These are phyloP conservation scores for Stenodema calcarata DNA, from an alignment of 2,888 invertebrate species.

Conservation along the genomic window DNA sequence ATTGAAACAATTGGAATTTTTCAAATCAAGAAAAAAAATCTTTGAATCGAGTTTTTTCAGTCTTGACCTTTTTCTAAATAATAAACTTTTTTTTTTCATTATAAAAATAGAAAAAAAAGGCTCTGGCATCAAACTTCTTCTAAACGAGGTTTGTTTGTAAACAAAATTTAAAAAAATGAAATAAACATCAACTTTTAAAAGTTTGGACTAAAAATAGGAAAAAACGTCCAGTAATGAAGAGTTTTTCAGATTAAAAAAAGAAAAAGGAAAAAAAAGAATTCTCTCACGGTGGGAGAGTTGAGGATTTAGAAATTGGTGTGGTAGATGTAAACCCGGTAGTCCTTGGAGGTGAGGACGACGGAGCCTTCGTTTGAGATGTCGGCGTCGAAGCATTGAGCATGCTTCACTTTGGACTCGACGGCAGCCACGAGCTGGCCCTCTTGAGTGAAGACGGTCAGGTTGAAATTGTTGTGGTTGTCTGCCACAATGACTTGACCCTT, in stretches of 20 bases:
- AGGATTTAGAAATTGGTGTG: conserved; percentile 33
- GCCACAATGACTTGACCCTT: conserved; percentile 97
- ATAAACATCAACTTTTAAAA: neutral
- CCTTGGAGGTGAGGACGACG: conserved; percentile 98
- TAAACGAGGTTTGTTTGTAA: neutral
- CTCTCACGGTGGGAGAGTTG: neutral
- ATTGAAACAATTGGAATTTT: conserved; percentile 14
- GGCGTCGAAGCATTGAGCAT: conserved; percentile 99
- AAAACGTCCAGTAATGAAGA: neutral
- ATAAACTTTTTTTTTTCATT: neutral
- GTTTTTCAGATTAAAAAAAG: neutral
- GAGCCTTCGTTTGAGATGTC: conserved; percentile 98
- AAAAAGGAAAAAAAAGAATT: no score
- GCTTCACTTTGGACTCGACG: conserved; percentile 97
- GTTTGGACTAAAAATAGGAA: neutral
- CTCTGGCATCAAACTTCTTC: neutral
- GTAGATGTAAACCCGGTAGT: conserved; percentile 98
- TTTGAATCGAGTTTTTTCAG: conserved; percentile 3
- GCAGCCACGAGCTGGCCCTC: conserved; percentile 97
- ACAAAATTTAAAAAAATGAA: neutral
- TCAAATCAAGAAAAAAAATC: neutral
- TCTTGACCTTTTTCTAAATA: conserved; percentile 11
- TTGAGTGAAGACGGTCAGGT: conserved; percentile 97
- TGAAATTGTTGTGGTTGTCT: conserved; percentile 99
- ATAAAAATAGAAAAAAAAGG: conserved; percentile 22